A percentile compares a stretch with the other conserved stretches of the same genome.
These are phyloP conservation scores for Phoeniculus purpureus DNA, from an alignment of 2,797 vertebrate genomes.

Conservation along the genomic window DNA sequence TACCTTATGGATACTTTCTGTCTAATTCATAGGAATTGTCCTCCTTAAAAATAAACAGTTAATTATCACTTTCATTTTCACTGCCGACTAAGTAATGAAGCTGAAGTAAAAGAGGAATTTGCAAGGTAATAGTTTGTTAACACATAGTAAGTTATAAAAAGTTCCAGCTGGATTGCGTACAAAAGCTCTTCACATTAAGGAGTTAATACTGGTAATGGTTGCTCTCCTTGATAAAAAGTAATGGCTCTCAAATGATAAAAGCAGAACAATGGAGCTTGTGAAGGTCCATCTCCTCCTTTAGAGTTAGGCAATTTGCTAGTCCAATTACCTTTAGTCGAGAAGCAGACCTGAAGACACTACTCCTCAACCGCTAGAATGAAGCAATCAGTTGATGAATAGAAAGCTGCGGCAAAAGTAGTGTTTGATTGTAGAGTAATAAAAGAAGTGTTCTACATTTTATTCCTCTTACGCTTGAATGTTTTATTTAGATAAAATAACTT, in stretches of 20 bases:
- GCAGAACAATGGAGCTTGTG: background rate
- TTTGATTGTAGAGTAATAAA: background rate
- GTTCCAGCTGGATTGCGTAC: background rate
- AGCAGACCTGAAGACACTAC: background rate
- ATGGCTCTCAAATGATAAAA: background rate
- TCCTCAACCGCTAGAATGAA: background rate
- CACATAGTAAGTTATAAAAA: background rate
- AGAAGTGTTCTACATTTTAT: background rate
- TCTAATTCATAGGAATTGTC: background rate
- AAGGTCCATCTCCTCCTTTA: background rate
- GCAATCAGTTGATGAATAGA: background rate
- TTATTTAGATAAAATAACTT: background rate
- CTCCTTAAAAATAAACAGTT: background rate
- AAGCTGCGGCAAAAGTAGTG: background rate
- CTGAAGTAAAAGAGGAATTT: background rate
- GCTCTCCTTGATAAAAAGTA: background rate
- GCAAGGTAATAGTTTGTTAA: background rate
- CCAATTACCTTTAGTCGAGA: background rate
- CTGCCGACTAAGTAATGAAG: background rate
- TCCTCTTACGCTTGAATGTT: background rate
- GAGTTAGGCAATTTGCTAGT: background rate
- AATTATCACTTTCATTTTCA: background rate
- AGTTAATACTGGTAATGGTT: background rate
- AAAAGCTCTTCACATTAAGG: background rate
- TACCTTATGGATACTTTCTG: background rate